Conservation (phyloP, 2,797 vertebrate genomes). For the Mareca strepera region DNA sequence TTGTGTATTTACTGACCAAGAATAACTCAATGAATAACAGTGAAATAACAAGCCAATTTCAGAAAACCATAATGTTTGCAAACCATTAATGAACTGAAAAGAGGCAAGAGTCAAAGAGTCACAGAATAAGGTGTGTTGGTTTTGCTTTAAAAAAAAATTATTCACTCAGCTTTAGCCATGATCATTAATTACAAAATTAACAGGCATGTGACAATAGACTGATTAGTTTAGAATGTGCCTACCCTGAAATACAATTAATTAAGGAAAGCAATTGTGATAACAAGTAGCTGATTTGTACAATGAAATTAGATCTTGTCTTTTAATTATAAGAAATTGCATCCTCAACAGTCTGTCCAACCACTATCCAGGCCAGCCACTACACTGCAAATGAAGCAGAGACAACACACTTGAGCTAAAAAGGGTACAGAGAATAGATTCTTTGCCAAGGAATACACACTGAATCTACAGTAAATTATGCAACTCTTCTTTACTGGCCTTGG, state of each 20-base stretch:
- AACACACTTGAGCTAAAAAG: not conserved
- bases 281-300: conserved; percentile 17
- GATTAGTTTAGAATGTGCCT: conserved; percentile 29
- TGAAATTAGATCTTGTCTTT: conserved; percentile 48
- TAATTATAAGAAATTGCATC: conserved; percentile 18
- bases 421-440: not conserved
- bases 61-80: conserved; percentile 10
- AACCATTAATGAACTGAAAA: not conserved
- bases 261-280: conserved; percentile 43
- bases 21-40: not conserved
- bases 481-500: not conserved
- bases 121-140: not conserved
- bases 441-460: not conserved
- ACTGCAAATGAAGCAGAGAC: not conserved
- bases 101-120: conserved; percentile 14
- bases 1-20: not conserved
- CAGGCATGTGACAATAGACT: not conserved
- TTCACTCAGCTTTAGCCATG: not conserved
- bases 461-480: not conserved
- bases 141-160: not conserved
- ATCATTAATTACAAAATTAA: conserved; percentile 65
- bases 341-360: not conserved
- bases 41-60: not conserved
- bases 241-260: conserved; percentile 52
- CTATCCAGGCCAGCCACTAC: not conserved